phyloP scores from a whole-genome alignment of 2,113 vertebrate genomes.

The Mixornis gularis region DNA sequence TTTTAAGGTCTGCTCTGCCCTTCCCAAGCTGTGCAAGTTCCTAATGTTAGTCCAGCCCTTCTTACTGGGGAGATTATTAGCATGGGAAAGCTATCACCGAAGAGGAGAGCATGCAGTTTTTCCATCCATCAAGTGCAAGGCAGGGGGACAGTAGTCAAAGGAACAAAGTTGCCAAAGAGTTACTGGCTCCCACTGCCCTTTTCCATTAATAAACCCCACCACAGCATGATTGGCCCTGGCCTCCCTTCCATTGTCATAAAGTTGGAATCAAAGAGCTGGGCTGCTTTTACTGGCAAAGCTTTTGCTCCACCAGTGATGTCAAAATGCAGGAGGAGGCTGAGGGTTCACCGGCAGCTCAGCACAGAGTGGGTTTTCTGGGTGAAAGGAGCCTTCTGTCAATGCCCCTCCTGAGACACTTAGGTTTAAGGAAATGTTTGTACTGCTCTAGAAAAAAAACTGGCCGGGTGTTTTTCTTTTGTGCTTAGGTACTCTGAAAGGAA shows the following conservation, averaged over 20 bases:
- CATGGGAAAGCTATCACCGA: not conserved
- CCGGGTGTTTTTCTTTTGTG: conserved; percentile 77
- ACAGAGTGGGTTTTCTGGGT: conserved; percentile 47
- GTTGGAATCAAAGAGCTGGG: conserved; percentile 65
- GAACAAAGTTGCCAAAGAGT: not conserved
- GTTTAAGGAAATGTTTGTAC: conserved; percentile 79
- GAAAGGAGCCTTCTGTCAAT: conserved; percentile 74
- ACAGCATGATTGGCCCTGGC: not conserved
- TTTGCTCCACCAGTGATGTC: conserved; percentile 59
- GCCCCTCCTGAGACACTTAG: conserved; percentile 73
- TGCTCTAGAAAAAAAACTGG: conserved; percentile 72
- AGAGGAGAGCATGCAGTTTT: not conserved
- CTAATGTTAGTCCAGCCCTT: not conserved
- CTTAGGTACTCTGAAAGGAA: conserved; percentile 75
- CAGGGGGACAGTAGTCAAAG: not conserved
- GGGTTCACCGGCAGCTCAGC: conserved; percentile 14
- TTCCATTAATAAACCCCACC: conserved; percentile 66
- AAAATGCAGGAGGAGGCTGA: conserved; percentile 47
- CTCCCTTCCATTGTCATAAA: conserved; percentile 65
- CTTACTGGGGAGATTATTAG: not conserved
- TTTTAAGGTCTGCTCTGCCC: not conserved
- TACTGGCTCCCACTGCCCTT: conserved; percentile 6
- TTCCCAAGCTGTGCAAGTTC: not conserved
- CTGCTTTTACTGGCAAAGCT: conserved; percentile 73
- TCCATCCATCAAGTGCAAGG: not conserved